phyloP scores from a whole-genome alignment of 2,888 invertebrate species.

The Meiosimyza decipiens region DNA sequence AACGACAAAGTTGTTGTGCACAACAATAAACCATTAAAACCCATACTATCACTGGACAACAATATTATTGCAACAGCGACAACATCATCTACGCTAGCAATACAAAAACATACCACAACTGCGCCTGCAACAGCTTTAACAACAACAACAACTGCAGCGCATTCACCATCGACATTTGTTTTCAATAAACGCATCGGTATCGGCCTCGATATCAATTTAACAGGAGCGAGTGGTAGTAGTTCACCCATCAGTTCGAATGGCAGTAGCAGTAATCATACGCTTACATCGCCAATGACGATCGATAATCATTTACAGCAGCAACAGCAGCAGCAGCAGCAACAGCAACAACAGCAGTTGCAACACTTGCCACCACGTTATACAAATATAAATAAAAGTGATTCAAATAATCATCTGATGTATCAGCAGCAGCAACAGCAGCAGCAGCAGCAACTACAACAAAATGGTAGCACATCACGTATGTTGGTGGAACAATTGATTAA shows the following conservation, averaged over 20 bases:
- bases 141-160: slow-evolving; percentile 40
- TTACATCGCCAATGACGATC: slow-evolving; percentile 63
- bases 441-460: slow-evolving; percentile 39
- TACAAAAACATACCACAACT: slow-evolving; percentile 4
- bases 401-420: slow-evolving; percentile 47
- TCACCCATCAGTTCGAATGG: slow-evolving; percentile 63
- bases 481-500: slow-evolving; percentile 35
- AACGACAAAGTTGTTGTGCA: slow-evolving; percentile 61
- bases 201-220: slow-evolving; percentile 47
- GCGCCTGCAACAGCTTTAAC: slow-evolving; percentile 39
- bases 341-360: slow-evolving; percentile 31
- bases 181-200: slow-evolving; percentile 49
- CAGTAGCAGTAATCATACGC: slow-evolving; percentile 63
- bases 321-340: slow-evolving; percentile 44
- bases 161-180: slow-evolving; percentile 45
- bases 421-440: slow-evolving; percentile 42
- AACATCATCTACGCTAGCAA: slow-evolving; percentile 18
- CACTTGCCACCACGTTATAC: slow-evolving; percentile 44
- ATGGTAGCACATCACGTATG: slow-evolving; percentile 34
- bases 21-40: slow-evolving; percentile 65
- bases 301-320: slow-evolving; percentile 55
- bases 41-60: slow-evolving; percentile 63
- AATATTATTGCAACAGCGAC: slow-evolving; percentile 45
- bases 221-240: slow-evolving; percentile 45
- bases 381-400: slow-evolving; percentile 49